A percentile compares a stretch with the other conserved stretches of the same genome.
phyloP scores from a whole-genome alignment of 2,797 vertebrate genomes.

The Rhincodon typus region DNA sequence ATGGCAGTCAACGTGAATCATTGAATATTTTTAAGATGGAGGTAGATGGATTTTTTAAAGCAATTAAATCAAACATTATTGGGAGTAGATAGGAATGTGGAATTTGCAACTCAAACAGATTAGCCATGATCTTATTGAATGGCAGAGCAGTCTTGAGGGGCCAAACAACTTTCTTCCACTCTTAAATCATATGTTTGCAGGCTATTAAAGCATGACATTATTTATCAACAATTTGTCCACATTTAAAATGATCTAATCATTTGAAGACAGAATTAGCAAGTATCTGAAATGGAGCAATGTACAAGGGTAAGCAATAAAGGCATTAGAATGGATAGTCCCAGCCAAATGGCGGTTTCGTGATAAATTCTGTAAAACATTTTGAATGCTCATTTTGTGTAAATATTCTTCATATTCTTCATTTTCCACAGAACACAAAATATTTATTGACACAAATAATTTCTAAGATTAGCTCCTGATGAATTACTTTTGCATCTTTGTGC shows the following conservation, averaged over 20 bases:
- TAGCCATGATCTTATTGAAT: no score
- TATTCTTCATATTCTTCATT: background rate
- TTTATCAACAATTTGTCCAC: background rate
- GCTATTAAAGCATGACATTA: background rate
- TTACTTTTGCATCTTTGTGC: background rate
- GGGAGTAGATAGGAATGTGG: no score
- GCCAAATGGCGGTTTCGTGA: background rate
- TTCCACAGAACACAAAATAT: background rate
- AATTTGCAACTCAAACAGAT: no score
- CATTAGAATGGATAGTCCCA: background rate
- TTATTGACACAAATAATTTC: background rate
- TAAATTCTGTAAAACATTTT: no score
- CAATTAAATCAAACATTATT: no score
- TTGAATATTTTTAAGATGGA: no score
- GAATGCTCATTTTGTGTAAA: background rate
- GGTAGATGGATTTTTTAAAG: no score
- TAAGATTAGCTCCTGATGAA: background rate
- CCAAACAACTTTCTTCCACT: no score
- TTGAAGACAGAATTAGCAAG: background rate
- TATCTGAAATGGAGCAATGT: background rate
- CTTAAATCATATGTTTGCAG: no score
- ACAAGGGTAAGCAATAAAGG: background rate
- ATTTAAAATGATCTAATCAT: background rate
- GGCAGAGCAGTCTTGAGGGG: no score
- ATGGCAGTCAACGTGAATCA: no score